Evolutionary conservation across 92 coral and sea anemone genomes (phyloP), one percentile per base, ranked within the genome.

Genomic region (Porites cylindrica): DNA sequence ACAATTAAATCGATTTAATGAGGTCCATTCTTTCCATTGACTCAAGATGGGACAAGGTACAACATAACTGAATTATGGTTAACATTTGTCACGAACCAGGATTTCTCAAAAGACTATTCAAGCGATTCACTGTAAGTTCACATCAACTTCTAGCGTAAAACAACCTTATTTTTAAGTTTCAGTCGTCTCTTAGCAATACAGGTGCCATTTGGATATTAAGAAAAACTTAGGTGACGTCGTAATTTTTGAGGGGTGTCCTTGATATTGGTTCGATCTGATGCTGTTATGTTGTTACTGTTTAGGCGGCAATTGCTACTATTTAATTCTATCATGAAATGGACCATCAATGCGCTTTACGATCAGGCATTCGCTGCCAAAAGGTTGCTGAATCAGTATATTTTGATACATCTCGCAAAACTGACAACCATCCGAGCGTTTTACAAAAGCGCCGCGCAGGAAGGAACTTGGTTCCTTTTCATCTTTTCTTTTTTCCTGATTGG

Each of bases 151-250:
- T 13, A 1, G 13, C 3, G 1, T 1, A 72, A 16, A 72, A 50
- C 58, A 72, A 72, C 12, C 18, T 24, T 77, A 23, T 77, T 56
- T 79, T 79, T 21, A 17, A 51, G 29, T 51, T 23, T 51, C 4
- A 21, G 63, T 14, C 19, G 67, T 66, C 63, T 23, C 32, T 23
- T 9, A 82, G 77, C 4, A 10, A 5, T 47, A 20, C 2, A 13
- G 77, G 70, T 54, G 59, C 59, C 70, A 52, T 60, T 70, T n/a
- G 32, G 86, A 82, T 82, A 82, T 82, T 82, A 16, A 18, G 52
- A 77, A 2, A 29, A 66, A 19, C n/a, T 66, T 69, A 70, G 29
- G 6, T 70, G 86, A 54, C 71, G 67, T 70, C 65, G 60, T 58
- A 70, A 70, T n/a, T 47, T 32, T 24, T n/a, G 54, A n/a, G 8